Base-by-base conservation (phyloP, 1,140 invertebrate genomes). In the Apolygus lucorum region DNA sequence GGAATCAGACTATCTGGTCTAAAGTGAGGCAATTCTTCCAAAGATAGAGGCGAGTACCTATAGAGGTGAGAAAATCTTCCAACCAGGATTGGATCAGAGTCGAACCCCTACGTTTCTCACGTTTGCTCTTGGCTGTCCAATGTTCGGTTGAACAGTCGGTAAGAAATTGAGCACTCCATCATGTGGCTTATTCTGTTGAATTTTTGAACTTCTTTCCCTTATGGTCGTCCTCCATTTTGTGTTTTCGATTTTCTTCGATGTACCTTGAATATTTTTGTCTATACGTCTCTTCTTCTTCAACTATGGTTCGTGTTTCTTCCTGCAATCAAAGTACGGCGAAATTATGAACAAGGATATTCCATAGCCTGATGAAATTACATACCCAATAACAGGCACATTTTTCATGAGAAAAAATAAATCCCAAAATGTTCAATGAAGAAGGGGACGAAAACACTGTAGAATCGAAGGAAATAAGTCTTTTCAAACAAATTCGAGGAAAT, bases 201-300 rank as follows among this genome's bases (percentile, higher is more conserved):
- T 59, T 59, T 59, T 21, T 11, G 22, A 21, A 13, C 11, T 59
- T 11, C 22, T 59, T 59, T 22, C 22, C 8, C 54, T 17, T 13
- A 11, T 11, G 11, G 22, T 59, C 52, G 2, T 68, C n/a, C 22
- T 28, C 52, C 34, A 27, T 54, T 71, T 68, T 72, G 4, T 59
- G 42, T 70, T 68, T 69, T 22, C 71, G 29, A n/a, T 42, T 14
- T 22, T 72, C 70, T 67, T 74, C 68, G 25, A 68, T 69, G 67
- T 73, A 70, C 29, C 69, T 69, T 25, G 70, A 72, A 52, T 73
- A 74, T 59, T 73, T 72, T 28, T 74, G 63, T 64, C 73, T 70
- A 64, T 73, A 74, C n/a, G 65, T 63, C 22, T 70, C 66, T 62
- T 65, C 25, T 59, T 59, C 54, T 59, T 59, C 54, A 59, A 59